Percentiles rank a stretch among this genome's conserved stretches.
Conservation (phyloP, 2,888 invertebrate species). For the Drepanosiphum platanoidis region DNA sequence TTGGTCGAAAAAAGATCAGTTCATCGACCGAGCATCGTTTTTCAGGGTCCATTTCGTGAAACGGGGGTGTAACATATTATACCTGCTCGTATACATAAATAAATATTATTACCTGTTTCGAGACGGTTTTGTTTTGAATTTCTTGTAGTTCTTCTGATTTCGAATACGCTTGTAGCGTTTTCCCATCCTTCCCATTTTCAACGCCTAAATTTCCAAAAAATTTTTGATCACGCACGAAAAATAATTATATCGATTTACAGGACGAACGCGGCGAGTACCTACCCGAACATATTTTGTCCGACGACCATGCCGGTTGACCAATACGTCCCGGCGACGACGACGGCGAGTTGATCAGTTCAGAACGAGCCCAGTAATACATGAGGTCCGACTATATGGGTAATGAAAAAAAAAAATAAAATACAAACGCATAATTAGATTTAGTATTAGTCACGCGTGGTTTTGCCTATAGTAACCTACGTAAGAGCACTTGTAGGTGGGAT, state of each 20-base stretch:
- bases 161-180: constrained; percentile 5
- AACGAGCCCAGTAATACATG: constrained; percentile 92
- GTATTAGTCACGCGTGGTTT: constrained; percentile 21
- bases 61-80: too few species aligned
- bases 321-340: constrained; percentile 79
- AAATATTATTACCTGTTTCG: constrained; percentile 44
- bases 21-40: too few species aligned
- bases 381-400: constrained; percentile 89
- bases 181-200: constrained; percentile 39
- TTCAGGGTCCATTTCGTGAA: too few species aligned
- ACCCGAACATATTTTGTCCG: constrained; percentile 49
- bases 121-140: constrained; percentile 49
- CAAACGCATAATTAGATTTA: constrained; percentile 34
- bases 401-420: constrained; percentile 66
- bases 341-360: constrained; percentile 75
- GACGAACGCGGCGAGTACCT: too few species aligned
- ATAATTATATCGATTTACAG: too few species aligned
- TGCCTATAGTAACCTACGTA: neutral
- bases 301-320: constrained; percentile 75
- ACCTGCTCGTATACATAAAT: too few species aligned
- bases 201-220: too few species aligned
- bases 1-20: too few species aligned
- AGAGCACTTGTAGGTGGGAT: constrained; percentile 1
- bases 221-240: too few species aligned
- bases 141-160: constrained; percentile 58